Conservation (phyloP, 64 coral and sea anemone genomes). For the Montipora sp. region DNA sequence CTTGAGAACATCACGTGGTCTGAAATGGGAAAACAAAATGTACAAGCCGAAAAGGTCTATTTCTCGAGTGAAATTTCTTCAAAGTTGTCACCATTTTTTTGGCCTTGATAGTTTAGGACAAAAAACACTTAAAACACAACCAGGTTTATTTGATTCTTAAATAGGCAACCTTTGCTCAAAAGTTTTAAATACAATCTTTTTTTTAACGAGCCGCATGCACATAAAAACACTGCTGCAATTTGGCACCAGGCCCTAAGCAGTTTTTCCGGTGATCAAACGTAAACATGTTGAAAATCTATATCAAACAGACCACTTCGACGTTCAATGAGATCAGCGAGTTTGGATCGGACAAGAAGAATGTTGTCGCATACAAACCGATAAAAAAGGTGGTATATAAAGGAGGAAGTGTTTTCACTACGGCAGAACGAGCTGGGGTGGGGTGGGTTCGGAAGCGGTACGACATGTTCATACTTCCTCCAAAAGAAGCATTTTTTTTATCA, state of each 20-base stretch:
- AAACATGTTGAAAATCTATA: background rate
- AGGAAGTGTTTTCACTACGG: background rate
- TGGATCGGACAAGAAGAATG: background rate
- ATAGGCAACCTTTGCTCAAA: constrained; percentile 14
- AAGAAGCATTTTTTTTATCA: too few species aligned
- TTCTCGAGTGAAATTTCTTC: too few species aligned
- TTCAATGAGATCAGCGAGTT: background rate
- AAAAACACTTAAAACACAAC: too few species aligned
- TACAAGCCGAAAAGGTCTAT: too few species aligned
- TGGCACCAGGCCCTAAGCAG: background rate
- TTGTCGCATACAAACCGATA: background rate
- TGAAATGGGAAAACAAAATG: too few species aligned
- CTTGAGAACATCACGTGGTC: too few species aligned
- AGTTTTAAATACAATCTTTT: constrained; percentile 33
- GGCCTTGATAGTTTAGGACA: too few species aligned
- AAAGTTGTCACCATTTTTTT: too few species aligned
- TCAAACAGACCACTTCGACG: background rate
- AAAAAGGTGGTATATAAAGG: background rate
- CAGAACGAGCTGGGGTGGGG: background rate
- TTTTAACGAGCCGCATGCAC: background rate
- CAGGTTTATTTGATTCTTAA: constrained; percentile 27
- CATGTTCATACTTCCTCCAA: background rate
- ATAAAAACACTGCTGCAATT: background rate
- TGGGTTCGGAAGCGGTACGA: background rate
- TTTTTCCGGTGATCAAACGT: background rate